Evolutionary conservation across 2,888 invertebrate species (phyloP).

Genomic region (Tachina lurida): DNA sequence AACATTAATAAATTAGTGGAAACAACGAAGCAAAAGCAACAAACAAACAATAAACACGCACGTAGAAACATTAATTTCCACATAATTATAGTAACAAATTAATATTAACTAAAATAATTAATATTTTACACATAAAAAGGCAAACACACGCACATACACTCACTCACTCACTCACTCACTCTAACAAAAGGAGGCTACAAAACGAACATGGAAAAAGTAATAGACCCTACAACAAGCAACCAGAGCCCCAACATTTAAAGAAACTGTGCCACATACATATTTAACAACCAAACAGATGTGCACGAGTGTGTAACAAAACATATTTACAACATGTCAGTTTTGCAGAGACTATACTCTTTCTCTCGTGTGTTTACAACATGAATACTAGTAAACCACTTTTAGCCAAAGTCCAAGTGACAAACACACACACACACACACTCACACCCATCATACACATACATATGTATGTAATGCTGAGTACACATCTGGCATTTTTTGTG

Average conservation of each 20-base stretch:
- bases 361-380: background rate
- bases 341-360: background rate
- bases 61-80: constrained; percentile 53
- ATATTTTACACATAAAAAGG: constrained; percentile 28
- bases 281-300: background rate
- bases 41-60: constrained; percentile 54
- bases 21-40: constrained; percentile 41
- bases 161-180: background rate
- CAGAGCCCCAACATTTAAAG: constrained; percentile 2
- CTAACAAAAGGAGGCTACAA: background rate
- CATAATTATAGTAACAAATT: constrained; percentile 47
- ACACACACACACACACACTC: background rate
- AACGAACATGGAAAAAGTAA: background rate
- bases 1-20: constrained; percentile 60
- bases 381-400: constrained; percentile 3
- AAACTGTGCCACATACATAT: constrained; percentile 21
- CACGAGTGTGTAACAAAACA: constrained; percentile 1
- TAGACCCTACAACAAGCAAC: background rate
- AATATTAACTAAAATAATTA: constrained; percentile 52
- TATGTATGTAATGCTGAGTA: too few relatives aligned
- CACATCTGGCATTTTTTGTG: too few relatives aligned
- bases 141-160: background rate
- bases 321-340: constrained; percentile 27
- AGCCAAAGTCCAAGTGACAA: constrained; percentile 53
- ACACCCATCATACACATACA: background rate